Conservation (phyloP, 1,140 invertebrate species). For the Rhysida immarginata region DNA sequence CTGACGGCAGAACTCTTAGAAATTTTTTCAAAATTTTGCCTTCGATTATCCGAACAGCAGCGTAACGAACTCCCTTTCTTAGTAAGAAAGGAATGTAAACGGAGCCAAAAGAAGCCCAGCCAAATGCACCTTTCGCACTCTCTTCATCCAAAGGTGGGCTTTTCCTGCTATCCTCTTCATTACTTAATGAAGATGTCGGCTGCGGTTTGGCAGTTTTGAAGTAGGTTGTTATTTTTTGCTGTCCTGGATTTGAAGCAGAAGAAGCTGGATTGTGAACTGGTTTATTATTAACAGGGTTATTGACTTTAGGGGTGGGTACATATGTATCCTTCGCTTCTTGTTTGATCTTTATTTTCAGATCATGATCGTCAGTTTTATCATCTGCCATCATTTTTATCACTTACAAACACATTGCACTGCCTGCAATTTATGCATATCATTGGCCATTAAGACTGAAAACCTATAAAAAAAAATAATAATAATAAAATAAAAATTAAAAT, state of each 20-base stretch:
- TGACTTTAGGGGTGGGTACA: too few species aligned
- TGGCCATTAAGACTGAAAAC: too few species aligned
- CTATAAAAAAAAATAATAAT: too few species aligned
- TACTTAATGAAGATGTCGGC: not conserved
- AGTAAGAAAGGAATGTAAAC: constrained; percentile 75
- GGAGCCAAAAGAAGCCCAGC: constrained; percentile 71
- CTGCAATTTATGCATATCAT: too few species aligned
- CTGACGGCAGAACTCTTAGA: constrained; percentile 22
- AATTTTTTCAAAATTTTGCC: constrained; percentile 57
- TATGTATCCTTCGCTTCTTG: too few species aligned
- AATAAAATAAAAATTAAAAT: too few species aligned
- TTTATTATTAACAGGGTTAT: too few species aligned
- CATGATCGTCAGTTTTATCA: too few species aligned
- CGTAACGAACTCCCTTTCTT: constrained; percentile 44
- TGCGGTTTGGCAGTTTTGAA: constrained; percentile 1
- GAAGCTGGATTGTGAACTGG: too few species aligned
- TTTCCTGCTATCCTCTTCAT: not conserved
- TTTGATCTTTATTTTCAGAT: too few species aligned
- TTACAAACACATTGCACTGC: too few species aligned
- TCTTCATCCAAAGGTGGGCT: constrained; percentile 46
- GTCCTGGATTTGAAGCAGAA: not conserved
- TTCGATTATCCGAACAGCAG: constrained; percentile 10
- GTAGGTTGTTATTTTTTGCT: constrained; percentile 18
- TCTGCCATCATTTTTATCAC: too few species aligned
- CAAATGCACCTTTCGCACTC: constrained; percentile 67